Percentiles rank a stretch among this genome's conserved stretches.
Evolutionary conservation across 1,140 invertebrate species (phyloP).

Genomic region (Pseudoatta argentina): DNA sequence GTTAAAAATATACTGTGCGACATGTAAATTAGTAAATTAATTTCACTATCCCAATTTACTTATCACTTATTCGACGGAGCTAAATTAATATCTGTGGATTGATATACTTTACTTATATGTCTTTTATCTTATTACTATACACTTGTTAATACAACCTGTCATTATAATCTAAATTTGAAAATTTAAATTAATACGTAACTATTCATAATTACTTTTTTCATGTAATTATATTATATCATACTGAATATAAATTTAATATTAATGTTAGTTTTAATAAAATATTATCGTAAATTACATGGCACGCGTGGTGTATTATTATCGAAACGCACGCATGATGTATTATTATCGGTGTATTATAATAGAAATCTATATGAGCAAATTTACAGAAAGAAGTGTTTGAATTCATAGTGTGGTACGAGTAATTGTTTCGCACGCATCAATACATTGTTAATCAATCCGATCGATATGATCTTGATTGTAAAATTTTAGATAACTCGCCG

Average conservation of each 20-base stretch:
- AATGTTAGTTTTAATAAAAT: not conserved
- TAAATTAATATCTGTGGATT: not conserved
- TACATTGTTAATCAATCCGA: not conserved
- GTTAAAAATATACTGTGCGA: constrained; percentile 55
- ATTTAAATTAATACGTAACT: not conserved
- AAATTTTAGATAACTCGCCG: constrained; percentile 38
- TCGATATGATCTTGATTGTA: constrained; percentile 32
- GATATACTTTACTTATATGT: not conserved
- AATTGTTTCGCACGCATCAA: constrained; percentile 16
- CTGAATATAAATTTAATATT: not conserved
- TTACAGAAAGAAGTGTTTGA: not conserved
- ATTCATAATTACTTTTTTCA: not conserved
- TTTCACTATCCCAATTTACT: not conserved
- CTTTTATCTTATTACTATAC: not conserved
- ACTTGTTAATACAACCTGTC: not conserved
- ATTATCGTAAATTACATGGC: not conserved
- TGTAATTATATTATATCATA: not conserved
- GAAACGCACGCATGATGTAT: not conserved
- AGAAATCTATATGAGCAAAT: not conserved
- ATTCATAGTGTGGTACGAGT: not conserved
- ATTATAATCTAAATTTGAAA: constrained; percentile 2
- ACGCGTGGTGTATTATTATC: not conserved
- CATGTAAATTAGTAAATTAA: constrained; percentile 22
- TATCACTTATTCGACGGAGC: not conserved
- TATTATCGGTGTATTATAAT: not conserved